These are phyloP conservation scores for Coreius guichenoti DNA, from an alignment of 2,797 vertebrate species.

Conservation along the genomic window DNA sequence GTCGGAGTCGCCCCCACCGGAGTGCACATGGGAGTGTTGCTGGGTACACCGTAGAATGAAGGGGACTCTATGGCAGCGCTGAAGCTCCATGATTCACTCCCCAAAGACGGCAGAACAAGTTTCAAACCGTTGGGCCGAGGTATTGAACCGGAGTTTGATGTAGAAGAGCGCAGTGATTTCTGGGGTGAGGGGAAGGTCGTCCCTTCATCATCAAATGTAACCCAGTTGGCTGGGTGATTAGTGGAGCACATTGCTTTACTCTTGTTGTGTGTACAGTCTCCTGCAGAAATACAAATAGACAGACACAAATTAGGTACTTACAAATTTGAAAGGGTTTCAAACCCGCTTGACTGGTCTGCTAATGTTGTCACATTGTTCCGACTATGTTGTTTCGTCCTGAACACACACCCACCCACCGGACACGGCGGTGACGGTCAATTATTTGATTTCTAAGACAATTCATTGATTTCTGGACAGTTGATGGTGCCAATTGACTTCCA, in stretches of 20 bases:
- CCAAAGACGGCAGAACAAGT: constrained; percentile 82
- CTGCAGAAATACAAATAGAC: constrained; percentile 32
- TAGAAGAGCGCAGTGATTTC: constrained; percentile 73
- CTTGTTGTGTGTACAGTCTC: constrained; percentile 39
- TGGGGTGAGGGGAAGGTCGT: constrained; percentile 81
- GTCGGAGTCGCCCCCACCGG: constrained; percentile 83
- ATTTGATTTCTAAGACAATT: too few relatives aligned
- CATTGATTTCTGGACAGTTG: too few relatives aligned
- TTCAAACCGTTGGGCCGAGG: constrained; percentile 91
- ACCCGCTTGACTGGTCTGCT: background rate
- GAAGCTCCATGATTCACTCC: constrained; percentile 81
- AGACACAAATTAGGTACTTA: constrained; percentile 27
- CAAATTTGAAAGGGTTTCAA: background rate
- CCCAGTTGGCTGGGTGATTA: constrained; percentile 91
- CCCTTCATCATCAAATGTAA: constrained; percentile 96
- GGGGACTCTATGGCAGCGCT: constrained; percentile 85
- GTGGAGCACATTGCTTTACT: constrained; percentile 86
- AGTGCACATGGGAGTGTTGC: constrained; percentile 89
- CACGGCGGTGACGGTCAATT: too few relatives aligned
- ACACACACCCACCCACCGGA: background rate
- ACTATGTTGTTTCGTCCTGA: background rate
- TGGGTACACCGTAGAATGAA: constrained; percentile 78
- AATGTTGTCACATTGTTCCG: background rate
- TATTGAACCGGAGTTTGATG: constrained; percentile 74
- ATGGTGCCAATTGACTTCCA: too few relatives aligned